Percentiles rank a stretch among this genome's conserved stretches.
phyloP scores from a whole-genome alignment of 2,797 vertebrate genomes.

The Esox lucius region DNA sequence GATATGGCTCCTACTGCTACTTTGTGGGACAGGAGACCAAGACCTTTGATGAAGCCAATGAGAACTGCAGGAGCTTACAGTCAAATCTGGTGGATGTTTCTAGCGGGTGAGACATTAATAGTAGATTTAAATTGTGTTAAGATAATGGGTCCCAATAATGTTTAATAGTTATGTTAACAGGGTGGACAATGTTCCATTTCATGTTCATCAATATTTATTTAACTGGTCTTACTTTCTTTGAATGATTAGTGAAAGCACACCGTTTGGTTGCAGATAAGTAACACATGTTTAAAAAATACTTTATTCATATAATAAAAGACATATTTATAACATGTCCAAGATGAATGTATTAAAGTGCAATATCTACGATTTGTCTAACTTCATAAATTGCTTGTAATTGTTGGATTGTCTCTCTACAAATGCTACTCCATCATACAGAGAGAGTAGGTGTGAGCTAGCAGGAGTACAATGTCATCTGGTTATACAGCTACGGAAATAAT shows the following conservation, averaged over 20 bases:
- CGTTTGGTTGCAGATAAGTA: too few species aligned
- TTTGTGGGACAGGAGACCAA: conserved; percentile 79
- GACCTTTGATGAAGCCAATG: conserved; percentile 85
- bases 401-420: too few species aligned
- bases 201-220: background rate
- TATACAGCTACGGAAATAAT: too few species aligned
- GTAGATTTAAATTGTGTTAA: too few species aligned
- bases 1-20: conserved; percentile 88
- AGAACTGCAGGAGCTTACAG: conserved; percentile 73
- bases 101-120: conserved; percentile 78
- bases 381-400: too few species aligned
- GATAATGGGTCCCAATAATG: too few species aligned
- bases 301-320: background rate
- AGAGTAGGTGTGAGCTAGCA: too few species aligned
- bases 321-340: conserved; percentile 61
- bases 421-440: too few species aligned
- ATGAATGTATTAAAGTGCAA: conserved; percentile 80
- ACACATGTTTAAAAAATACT: background rate
- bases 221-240: too few species aligned
- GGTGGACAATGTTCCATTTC: background rate
- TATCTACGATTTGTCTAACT: too few species aligned
- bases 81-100: conserved; percentile 83
- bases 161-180: background rate
- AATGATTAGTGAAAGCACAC: too few species aligned
- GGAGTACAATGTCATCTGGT: too few species aligned